A percentile compares a stretch with the other conserved stretches of the same genome.
phyloP scores from a whole-genome alignment of 2,113 vertebrate species.

The Leucoraja erinaceus region DNA sequence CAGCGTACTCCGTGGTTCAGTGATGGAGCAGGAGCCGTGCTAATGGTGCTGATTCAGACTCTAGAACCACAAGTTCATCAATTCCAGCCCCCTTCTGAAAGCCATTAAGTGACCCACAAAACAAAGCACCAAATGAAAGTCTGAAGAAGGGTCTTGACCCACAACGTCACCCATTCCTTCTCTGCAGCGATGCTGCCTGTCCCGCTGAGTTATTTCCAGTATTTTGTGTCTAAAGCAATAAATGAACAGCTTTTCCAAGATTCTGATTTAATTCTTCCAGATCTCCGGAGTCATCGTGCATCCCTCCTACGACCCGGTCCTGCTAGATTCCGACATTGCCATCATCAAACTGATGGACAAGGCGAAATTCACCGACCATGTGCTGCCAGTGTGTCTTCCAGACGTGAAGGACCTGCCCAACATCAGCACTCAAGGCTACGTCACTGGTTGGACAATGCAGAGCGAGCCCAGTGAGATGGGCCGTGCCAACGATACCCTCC shows the following conservation, averaged over 20 bases:
- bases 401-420: conserved; percentile 55
- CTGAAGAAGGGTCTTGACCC: too few relatives aligned
- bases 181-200: too few relatives aligned
- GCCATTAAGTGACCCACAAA: too few relatives aligned
- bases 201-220: too few relatives aligned
- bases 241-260: background rate
- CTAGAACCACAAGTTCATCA: background rate
- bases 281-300: conserved; percentile 79
- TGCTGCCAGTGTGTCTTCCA: conserved; percentile 83
- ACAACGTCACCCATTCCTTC: too few relatives aligned
- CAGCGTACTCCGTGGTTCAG: background rate
- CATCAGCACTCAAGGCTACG: conserved; percentile 59
- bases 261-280: conserved; percentile 50
- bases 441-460: conserved; percentile 82
- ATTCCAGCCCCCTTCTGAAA: background rate
- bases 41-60: too few relatives aligned
- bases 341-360: conserved; percentile 87
- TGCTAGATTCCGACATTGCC: conserved; percentile 86
- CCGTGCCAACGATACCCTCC: conserved; percentile 68
- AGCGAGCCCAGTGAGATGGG: conserved; percentile 51
- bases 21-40: background rate
- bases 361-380: conserved; percentile 74
- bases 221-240: too few relatives aligned
- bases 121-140: too few relatives aligned
- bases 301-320: conserved; percentile 82